Conservation (phyloP, 1,140 invertebrate species). For the Drosophila ogumai region DNA sequence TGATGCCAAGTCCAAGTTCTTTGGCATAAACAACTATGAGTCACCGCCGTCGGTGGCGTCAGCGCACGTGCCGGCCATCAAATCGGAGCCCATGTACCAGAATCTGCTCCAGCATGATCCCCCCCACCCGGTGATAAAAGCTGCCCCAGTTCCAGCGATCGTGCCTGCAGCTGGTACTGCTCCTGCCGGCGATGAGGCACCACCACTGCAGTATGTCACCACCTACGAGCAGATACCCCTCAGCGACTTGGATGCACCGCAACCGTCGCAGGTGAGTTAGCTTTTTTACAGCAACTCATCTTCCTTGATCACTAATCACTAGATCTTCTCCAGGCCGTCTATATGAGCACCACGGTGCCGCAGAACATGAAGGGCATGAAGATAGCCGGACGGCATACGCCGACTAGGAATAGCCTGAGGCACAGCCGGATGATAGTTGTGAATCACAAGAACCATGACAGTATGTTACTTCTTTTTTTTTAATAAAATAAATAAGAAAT, state of each 20-base stretch:
- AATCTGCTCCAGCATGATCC: constrained; percentile 57
- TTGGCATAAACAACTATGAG: constrained; percentile 77
- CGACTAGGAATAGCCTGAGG: constrained; percentile 89
- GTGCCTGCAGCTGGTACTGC: neutral
- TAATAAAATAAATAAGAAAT: neutral
- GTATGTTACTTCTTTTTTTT: constrained; percentile 75
- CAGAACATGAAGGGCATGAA: constrained; percentile 88
- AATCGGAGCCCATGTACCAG: constrained; percentile 66
- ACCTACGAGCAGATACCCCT: constrained; percentile 76
- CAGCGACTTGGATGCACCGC: constrained; percentile 65
- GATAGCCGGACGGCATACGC: constrained; percentile 88
- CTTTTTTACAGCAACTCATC: too few species aligned
- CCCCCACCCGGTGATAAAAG: neutral
- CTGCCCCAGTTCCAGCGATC: constrained; percentile 11
- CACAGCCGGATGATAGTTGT: constrained; percentile 90
- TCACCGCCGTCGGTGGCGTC: neutral
- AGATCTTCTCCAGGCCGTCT: constrained; percentile 57
- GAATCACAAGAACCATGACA: constrained; percentile 87
- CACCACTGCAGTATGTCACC: constrained; percentile 41
- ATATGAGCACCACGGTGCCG: constrained; percentile 89
- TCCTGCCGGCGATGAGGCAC: constrained; percentile 4
- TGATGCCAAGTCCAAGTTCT: constrained; percentile 84
- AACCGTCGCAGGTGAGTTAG: constrained; percentile 68
- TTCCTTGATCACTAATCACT: neutral
- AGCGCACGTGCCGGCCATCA: constrained; percentile 8